Evolutionary conservation across 2,113 vertebrate genomes (phyloP).

Genomic region (Phodopus roborovskii): DNA sequence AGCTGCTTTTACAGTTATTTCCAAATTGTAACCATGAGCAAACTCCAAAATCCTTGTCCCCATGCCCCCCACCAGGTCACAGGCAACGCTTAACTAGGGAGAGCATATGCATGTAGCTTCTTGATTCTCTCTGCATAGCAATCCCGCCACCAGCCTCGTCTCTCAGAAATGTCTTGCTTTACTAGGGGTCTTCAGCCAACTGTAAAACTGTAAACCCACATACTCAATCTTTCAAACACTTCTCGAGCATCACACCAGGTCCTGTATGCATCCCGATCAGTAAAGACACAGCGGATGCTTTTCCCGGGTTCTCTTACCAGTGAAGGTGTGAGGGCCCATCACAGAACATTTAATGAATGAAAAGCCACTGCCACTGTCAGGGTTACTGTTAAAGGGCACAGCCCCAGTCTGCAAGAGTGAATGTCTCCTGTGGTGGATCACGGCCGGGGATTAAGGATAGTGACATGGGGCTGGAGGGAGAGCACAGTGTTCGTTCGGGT

Average conservation of each 20-base stretch:
- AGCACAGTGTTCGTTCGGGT: background rate
- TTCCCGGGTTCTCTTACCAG: constrained; percentile 27
- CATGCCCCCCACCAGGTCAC: background rate
- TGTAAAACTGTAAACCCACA: constrained; percentile 27
- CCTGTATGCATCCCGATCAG: background rate
- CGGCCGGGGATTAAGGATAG: background rate
- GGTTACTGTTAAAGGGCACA: background rate
- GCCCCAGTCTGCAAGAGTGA: background rate
- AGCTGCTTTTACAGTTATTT: constrained; percentile 49
- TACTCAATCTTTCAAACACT: constrained; percentile 22
- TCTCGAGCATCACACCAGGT: background rate
- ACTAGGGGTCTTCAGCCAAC: constrained; percentile 1
- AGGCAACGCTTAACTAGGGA: constrained; percentile 44
- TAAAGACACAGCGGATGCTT: background rate
- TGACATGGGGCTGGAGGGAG: too few relatives aligned
- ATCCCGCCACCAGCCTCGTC: background rate
- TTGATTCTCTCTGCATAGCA: background rate
- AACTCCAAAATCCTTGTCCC: constrained; percentile 57
- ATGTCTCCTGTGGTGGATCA: background rate
- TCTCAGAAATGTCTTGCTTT: background rate
- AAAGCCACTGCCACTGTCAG: background rate
- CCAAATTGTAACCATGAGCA: constrained; percentile 69
- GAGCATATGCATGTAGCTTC: background rate
- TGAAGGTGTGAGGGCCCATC: background rate
- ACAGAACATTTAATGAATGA: background rate